Conservation (phyloP, 2,888 invertebrate species). For the Apocheima hispidaria region DNA sequence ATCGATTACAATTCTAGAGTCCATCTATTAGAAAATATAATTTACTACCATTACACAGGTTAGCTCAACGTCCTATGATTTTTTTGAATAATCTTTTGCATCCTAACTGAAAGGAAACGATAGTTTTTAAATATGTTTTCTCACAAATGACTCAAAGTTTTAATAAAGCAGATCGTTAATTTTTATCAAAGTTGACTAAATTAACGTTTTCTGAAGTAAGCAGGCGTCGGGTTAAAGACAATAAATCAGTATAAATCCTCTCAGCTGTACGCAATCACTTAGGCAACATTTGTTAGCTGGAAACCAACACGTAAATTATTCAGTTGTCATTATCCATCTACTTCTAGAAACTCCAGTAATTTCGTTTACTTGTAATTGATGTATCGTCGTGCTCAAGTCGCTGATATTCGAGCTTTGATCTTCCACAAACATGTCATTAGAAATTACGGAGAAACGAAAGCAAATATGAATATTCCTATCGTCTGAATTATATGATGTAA, state of each 20-base stretch:
- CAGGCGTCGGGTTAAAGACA: conserved; percentile 42
- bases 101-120: background rate
- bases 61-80: no score
- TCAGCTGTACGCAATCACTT: conserved; percentile 59
- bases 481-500: conserved; percentile 63
- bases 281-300: conserved; percentile 51
- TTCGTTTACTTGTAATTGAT: conserved; percentile 38
- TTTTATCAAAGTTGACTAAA: conserved; percentile 34
- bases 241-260: conserved; percentile 55
- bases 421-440: conserved; percentile 38
- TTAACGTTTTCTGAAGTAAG: conserved; percentile 29
- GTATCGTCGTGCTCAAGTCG: conserved; percentile 26
- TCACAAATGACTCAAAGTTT: conserved; percentile 20
- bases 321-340: conserved; percentile 51
- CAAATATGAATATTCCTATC: conserved; percentile 46
- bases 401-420: conserved; percentile 26
- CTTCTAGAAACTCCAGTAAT: conserved; percentile 18
- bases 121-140: conserved; percentile 5
- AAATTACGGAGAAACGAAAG: conserved; percentile 37
- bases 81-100: background rate
- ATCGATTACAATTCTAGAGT: conserved; percentile 3
- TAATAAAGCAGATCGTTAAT: conserved; percentile 26
- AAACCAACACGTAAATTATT: conserved; percentile 61
- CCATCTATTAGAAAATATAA: no score
- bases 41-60: no score